Base-by-base conservation (phyloP, 2,888 invertebrate species). In the Macaria notata region DNA sequence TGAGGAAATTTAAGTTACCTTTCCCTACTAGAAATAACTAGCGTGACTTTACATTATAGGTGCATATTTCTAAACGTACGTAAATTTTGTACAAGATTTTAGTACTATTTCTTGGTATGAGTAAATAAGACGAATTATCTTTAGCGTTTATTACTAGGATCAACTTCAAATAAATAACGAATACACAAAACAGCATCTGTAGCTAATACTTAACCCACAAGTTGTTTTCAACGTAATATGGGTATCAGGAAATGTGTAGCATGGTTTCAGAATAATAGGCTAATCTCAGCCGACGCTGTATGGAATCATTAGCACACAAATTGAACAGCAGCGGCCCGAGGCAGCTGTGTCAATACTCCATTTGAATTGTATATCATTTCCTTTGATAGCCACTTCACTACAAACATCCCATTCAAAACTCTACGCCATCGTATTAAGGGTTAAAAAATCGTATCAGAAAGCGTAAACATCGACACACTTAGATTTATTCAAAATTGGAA, bases 271-370 rank as follows among this genome's bases (percentile, higher is more conserved):
- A 55, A 70, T 66, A 66, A n/a, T n/a, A 56, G 63, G 54, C 60
- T 60, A 62, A 65, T 56, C 61, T 61, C 46, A 62, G 62, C 48
- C 49, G 57, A 53, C 57, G 55, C 59, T 58, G 46, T 54, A 72
- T 64, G 59, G 56, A 65, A 56, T 60, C 63, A 71, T 70, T 72
- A 70, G 64, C 73, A 75, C 70, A 73, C 64, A 75, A 75, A 75
- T 73, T 75, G 63, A 64, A 73, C 63, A 62, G 55, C 54, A 44
- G 50, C 61, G 62, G 62, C 62, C 62, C 63, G 62, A 62, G 60
- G 69, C 70, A 70, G 70, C 70, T 74, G 70, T 43, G 69, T 71
- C 74, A 76, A 76, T 70, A 73, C 61, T 58, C 44, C 57, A 68
- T 65, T 62, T 64, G 58, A 62, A 65, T 65, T 62, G 61, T 65